These are phyloP conservation scores for Corella eumyota DNA, from an alignment of 23 tunicate genomes.

Conservation along the genomic window DNA sequence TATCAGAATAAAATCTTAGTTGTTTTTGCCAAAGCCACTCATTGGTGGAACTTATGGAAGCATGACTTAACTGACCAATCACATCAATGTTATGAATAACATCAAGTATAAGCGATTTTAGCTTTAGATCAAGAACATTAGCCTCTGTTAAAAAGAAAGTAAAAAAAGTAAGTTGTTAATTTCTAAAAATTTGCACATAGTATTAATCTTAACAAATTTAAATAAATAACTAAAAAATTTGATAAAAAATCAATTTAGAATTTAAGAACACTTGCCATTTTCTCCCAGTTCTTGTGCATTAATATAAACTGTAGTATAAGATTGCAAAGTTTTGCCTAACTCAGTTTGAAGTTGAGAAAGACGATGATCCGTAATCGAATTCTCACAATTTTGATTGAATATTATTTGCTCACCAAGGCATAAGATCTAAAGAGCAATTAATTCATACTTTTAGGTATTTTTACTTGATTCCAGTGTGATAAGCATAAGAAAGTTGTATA, in stretches of 20 bases:
- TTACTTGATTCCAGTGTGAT: background rate
- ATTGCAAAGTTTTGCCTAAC: constrained; percentile 28
- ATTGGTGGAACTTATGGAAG: constrained; percentile 5
- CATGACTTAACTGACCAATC: constrained; percentile 34
- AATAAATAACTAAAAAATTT: background rate
- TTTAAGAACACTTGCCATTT: constrained; percentile 6
- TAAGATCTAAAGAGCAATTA: constrained; percentile 20
- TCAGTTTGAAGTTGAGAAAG: constrained; percentile 19
- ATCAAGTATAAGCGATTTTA: constrained; percentile 87
- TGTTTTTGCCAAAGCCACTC: constrained; percentile 98
- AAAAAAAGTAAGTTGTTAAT: constrained; percentile 1
- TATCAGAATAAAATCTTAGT: constrained; percentile 43
- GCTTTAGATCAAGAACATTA: constrained; percentile 41
- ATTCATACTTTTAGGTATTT: background rate
- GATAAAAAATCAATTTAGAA: no score
- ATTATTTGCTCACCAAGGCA: constrained; percentile 67
- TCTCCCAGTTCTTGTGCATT: constrained; percentile 43
- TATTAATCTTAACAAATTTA: background rate
- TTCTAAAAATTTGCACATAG: background rate
- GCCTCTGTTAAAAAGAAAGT: constrained; percentile 35
- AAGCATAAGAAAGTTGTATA: no score
- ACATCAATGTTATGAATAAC: constrained; percentile 86
- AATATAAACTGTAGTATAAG: constrained; percentile 53
- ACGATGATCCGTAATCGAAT: constrained; percentile 20
- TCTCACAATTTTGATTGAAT: constrained; percentile 47